Conservation (phyloP, 2,797 vertebrate species). For the Rhinella marina region DNA sequence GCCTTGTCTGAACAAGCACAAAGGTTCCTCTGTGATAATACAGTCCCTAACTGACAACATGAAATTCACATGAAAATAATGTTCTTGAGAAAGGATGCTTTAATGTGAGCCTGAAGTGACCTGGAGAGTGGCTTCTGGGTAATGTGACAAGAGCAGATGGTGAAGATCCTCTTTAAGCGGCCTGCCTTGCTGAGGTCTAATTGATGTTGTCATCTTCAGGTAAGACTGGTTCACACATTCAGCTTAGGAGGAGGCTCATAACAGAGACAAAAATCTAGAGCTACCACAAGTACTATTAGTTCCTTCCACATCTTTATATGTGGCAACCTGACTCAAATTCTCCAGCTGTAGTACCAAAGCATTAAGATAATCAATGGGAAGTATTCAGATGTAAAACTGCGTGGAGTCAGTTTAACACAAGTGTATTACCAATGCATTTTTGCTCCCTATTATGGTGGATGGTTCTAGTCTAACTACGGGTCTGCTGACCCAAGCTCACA, state of each 20-base stretch:
- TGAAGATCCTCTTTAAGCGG: conserved; percentile 38
- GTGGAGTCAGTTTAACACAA: no score
- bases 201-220: conserved; percentile 50
- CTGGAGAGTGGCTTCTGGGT: background rate
- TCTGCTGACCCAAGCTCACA: no score
- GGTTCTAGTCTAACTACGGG: no score
- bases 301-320: background rate
- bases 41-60: background rate
- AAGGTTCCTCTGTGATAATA: background rate
- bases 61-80: background rate
- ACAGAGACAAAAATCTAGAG: background rate
- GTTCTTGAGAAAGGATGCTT: background rate
- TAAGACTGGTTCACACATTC: background rate
- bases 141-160: conserved; percentile 55
- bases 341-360: background rate
- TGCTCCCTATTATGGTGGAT: no score
- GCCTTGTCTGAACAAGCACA: background rate
- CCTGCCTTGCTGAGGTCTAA: conserved; percentile 29
- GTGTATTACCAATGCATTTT: no score
- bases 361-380: background rate
- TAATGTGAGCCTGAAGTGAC: conserved; percentile 16
- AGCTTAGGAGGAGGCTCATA: conserved; percentile 23
- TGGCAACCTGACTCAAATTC: background rate
- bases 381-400: background rate
- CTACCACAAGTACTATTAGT: background rate